Evolutionary conservation across 2,797 vertebrate species (phyloP).

Genomic region (Coluber constrictor): DNA sequence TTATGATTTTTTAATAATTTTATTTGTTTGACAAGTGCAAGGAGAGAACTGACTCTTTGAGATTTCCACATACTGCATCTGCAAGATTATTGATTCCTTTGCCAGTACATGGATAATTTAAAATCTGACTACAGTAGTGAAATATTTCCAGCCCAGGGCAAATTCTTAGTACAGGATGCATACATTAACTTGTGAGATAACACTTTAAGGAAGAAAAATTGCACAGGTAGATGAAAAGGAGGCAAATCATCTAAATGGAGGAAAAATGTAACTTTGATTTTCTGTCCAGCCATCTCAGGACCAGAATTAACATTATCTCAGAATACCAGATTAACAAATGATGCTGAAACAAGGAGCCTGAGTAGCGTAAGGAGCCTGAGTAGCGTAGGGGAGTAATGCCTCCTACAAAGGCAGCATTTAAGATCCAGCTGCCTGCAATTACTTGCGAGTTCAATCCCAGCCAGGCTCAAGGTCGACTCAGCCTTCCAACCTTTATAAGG

Average conservation of each 20-base stretch:
- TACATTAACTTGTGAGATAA: not conserved
- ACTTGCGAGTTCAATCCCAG: too few species aligned
- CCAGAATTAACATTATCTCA: too few species aligned
- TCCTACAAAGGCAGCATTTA: too few species aligned
- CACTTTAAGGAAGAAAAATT: not conserved
- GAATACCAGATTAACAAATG: not conserved
- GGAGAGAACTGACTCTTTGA: not conserved
- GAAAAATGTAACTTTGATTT: not conserved
- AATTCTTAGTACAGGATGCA: not conserved
- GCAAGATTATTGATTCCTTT: not conserved
- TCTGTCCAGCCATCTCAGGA: not conserved
- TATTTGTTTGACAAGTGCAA: not conserved
- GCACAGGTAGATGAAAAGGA: not conserved
- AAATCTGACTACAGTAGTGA: not conserved
- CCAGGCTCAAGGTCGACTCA: too few species aligned
- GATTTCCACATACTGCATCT: not conserved
- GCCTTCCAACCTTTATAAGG: too few species aligned
- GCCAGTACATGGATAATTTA: not conserved
- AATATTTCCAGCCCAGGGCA: not conserved
- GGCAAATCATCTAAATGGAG: not conserved
- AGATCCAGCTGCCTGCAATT: too few species aligned
- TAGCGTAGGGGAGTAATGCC: too few species aligned
- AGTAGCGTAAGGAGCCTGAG: too few species aligned
- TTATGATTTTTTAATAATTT: not conserved
- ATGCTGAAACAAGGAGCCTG: not conserved